phyloP scores from a whole-genome alignment of 1,140 invertebrate genomes.

The Pseudachorutes palmiensis region DNA sequence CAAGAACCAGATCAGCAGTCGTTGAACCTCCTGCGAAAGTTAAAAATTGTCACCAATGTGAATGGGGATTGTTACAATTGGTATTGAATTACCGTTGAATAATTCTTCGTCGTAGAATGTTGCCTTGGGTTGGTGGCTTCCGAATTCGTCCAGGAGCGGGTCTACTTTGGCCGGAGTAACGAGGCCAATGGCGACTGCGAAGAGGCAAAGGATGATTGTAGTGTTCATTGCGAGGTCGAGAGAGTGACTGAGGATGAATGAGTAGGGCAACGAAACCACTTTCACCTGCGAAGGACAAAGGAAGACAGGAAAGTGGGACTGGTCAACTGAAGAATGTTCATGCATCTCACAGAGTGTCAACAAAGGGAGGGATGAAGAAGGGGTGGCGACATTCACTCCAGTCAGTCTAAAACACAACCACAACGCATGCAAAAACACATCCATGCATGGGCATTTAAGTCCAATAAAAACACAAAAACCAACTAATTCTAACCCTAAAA shows the following conservation, averaged over 20 bases:
- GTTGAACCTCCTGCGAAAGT: background rate
- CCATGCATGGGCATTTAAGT: too few species aligned
- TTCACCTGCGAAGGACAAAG: background rate
- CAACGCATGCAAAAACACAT: too few species aligned
- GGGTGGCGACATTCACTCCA: too few species aligned
- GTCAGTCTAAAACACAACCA: too few species aligned
- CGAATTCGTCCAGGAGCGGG: background rate
- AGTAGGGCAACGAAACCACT: background rate
- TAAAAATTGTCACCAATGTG: too few species aligned
- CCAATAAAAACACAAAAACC: too few species aligned
- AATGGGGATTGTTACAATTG: background rate
- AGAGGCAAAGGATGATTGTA: background rate
- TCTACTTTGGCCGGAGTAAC: background rate
- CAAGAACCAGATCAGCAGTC: background rate
- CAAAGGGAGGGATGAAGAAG: too few species aligned
- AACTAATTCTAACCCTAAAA: too few species aligned
- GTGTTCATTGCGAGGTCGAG: background rate
- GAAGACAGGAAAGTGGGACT: background rate
- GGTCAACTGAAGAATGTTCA: too few species aligned
- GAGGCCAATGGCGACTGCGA: background rate
- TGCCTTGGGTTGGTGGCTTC: background rate
- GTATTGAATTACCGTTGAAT: background rate
- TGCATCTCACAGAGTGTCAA: too few species aligned
- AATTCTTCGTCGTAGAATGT: slow-evolving; percentile 7
- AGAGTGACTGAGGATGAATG: background rate